These are phyloP conservation scores for Drosophila insularis DNA, from an alignment of 1,140 invertebrate species.

Conservation along the genomic window DNA sequence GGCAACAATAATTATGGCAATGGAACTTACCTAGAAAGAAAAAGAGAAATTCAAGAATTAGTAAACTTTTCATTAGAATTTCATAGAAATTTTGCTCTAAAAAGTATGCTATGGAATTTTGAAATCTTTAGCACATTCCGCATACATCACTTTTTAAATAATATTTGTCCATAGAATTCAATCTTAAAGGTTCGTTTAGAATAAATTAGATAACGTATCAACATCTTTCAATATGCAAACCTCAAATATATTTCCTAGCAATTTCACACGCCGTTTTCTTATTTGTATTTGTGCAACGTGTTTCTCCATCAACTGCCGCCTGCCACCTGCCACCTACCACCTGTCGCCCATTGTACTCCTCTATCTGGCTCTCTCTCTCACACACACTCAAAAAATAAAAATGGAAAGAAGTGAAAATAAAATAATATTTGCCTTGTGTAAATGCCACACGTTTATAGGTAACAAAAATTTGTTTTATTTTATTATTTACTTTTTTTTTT, in stretches of 20 bases:
- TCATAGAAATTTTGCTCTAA: background rate
- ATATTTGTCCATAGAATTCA: no score
- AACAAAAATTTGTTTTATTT: constrained; percentile 73
- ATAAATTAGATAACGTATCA: constrained; percentile 5
- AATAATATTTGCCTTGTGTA: constrained; percentile 66
- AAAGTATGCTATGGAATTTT: background rate
- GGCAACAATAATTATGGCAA: constrained; percentile 1
- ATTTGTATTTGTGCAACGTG: constrained; percentile 56
- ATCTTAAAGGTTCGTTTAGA: background rate
- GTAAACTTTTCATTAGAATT: background rate
- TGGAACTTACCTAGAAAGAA: constrained; percentile 61
- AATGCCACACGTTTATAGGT: constrained; percentile 70
- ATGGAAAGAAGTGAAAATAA: constrained; percentile 11
- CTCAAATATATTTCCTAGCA: constrained; percentile 10
- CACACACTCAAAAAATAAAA: background rate
- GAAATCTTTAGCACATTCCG: no score
- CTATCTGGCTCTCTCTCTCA: background rate
- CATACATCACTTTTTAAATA: no score
- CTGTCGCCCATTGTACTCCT: no score
- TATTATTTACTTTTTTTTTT: constrained; percentile 61
- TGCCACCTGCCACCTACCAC: background rate
- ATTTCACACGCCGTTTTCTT: constrained; percentile 27
- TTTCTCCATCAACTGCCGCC: constrained; percentile 2
- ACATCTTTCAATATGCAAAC: constrained; percentile 10
- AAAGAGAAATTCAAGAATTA: constrained; percentile 20